These are phyloP conservation scores for Oxycera nigricornis DNA, from an alignment of 2,888 invertebrate genomes.

Conservation along the genomic window DNA sequence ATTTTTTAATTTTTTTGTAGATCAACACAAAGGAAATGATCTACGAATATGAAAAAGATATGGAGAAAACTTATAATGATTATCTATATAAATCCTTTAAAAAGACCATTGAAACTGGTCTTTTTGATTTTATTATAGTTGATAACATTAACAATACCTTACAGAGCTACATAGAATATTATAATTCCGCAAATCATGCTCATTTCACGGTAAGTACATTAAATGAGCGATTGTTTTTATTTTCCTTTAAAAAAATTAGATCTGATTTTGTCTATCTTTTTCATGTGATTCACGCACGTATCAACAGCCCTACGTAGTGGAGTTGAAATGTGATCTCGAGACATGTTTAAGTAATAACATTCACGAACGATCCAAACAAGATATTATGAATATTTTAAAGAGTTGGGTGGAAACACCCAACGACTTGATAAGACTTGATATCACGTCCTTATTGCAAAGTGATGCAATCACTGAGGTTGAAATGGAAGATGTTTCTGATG, in stretches of 20 bases:
- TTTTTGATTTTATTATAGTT: slow-evolving; percentile 90
- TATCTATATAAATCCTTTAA: slow-evolving; percentile 89
- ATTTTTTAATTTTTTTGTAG: slow-evolving; percentile 49
- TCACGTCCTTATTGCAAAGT: slow-evolving; percentile 82
- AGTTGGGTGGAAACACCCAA: slow-evolving; percentile 81
- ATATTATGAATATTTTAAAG: slow-evolving; percentile 75
- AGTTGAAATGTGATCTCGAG: slow-evolving; percentile 82
- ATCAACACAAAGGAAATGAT: slow-evolving; percentile 63
- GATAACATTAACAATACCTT: slow-evolving; percentile 89
- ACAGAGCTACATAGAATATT: slow-evolving; percentile 84
- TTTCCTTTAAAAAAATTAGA: slow-evolving; percentile 13
- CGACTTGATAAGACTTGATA: slow-evolving; percentile 83
- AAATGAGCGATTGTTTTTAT: not conserved
- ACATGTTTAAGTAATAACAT: slow-evolving; percentile 83
- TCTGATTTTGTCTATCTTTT: slow-evolving; percentile 32
- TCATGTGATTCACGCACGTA: not conserved
- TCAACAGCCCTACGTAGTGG: slow-evolving; percentile 84
- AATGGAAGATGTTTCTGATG: slow-evolving; percentile 77
- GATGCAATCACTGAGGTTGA: slow-evolving; percentile 83
- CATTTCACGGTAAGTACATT: slow-evolving; percentile 57
- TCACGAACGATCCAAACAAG: slow-evolving; percentile 79
- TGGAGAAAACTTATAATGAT: slow-evolving; percentile 82
- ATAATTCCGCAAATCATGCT: slow-evolving; percentile 76
- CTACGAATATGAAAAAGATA: slow-evolving; percentile 84
- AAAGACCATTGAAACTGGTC: slow-evolving; percentile 87